phyloP scores from a whole-genome alignment of 92 coral and sea anemone species.

The Umimayanthus chanpuru region DNA sequence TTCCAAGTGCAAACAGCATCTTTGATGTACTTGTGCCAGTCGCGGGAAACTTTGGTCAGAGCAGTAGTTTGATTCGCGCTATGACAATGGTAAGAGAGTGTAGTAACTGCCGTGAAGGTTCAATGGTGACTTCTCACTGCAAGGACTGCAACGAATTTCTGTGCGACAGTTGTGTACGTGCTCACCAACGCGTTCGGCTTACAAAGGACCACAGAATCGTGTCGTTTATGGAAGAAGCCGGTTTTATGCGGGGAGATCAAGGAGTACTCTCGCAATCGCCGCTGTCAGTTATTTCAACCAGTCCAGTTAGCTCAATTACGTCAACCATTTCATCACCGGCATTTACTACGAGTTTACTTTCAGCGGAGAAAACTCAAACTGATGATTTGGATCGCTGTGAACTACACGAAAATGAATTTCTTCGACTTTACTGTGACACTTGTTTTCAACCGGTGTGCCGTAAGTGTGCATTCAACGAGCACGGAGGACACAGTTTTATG shows the following conservation, averaged over 20 bases:
- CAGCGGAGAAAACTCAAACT: conserved; percentile 55
- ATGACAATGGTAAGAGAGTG: conserved; percentile 81
- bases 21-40: conserved; percentile 87
- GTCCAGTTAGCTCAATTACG: conserved; percentile 52
- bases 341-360: conserved; percentile 50
- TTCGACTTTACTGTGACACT: conserved; percentile 90
- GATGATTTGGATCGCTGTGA: conserved; percentile 79
- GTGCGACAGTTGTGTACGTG: conserved; percentile 94
- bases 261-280: conserved; percentile 39
- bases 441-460: conserved; percentile 93
- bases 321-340: conserved; percentile 52
- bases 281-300: conserved; percentile 30
- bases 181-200: conserved; percentile 91
- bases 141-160: conserved; percentile 88
- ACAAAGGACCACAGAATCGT: conserved; percentile 96
- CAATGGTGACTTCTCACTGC: conserved; percentile 91
- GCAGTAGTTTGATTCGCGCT: conserved; percentile 78
- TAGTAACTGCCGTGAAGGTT: conserved; percentile 93
- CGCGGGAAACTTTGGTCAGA: conserved; percentile 66
- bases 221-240: conserved; percentile 82
- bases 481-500: conserved; percentile 90
- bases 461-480: conserved; percentile 87
- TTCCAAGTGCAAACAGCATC: conserved; percentile 71
- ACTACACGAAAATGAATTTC: conserved; percentile 86
- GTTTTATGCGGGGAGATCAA: conserved; percentile 56